Conservation (phyloP, 2,888 invertebrate species). For the Bhutanitis thaidina region DNA sequence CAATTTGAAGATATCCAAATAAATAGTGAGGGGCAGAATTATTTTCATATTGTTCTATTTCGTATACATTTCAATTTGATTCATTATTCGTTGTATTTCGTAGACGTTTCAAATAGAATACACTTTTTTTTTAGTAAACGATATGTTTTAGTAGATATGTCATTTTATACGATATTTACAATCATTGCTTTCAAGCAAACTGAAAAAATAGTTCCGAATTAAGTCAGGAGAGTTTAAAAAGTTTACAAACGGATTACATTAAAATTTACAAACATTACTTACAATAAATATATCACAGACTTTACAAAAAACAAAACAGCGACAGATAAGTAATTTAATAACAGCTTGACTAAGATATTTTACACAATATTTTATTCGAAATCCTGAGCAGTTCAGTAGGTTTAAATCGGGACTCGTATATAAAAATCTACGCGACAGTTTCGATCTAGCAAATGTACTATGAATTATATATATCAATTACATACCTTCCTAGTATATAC, state of each 20-base stretch:
- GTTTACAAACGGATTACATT: slow-evolving; percentile 34
- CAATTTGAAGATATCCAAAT: slow-evolving; percentile 49
- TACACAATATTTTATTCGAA: slow-evolving; percentile 29
- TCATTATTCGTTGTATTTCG: slow-evolving; percentile 55
- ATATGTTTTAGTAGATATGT: slow-evolving; percentile 76
- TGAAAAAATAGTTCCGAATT: slow-evolving; percentile 17
- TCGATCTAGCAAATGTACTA: slow-evolving; percentile 59
- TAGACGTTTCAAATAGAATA: slow-evolving; percentile 41
- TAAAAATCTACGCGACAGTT: slow-evolving; percentile 55
- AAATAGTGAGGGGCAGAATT: slow-evolving; percentile 38
- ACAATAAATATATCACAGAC: slow-evolving; percentile 80
- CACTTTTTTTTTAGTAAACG: slow-evolving; percentile 43
- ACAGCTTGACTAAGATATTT: slow-evolving; percentile 19
- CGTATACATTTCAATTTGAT: slow-evolving; percentile 54
- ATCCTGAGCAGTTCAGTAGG: slow-evolving; percentile 30
- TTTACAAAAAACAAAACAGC: slow-evolving; percentile 65
- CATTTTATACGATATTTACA: slow-evolving; percentile 34
- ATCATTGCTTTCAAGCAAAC: slow-evolving; percentile 35
- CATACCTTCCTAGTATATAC: slow-evolving; percentile 50
- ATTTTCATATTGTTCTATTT: slow-evolving; percentile 45
- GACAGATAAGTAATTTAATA: slow-evolving; percentile 31
- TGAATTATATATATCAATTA: slow-evolving; percentile 33
- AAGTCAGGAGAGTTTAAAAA: no score
- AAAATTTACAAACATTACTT: slow-evolving; percentile 67
- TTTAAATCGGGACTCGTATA: slow-evolving; percentile 32